Evolutionary conservation across 2,113 vertebrate genomes (phyloP), one percentile per base, ranked within the genome.

Genomic region (Brachypodius melanocephalos): DNA sequence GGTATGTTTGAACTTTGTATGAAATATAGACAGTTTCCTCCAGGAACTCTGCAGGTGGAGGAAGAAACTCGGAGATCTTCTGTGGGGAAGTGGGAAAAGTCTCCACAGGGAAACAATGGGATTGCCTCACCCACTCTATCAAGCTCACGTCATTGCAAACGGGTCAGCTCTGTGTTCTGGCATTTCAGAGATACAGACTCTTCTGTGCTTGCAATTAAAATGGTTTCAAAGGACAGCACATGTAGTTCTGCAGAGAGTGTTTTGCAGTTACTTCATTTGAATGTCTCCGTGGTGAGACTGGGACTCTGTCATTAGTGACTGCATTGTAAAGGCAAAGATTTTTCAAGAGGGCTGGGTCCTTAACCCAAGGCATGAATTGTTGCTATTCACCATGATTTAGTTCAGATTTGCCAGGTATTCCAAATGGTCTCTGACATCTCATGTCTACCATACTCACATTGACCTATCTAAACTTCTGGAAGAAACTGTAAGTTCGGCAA

Each of bases 11-110:
- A 95, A 92, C 85, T 77, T 88, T 51, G 57, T 76, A 93, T 96
- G 95, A 97, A 97, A 93, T 93, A 97, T 96, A 52, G 95, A 85
- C 74, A 62, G 45, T 89, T 97, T 97, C 93, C 94, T 96, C 75
- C 46, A 85, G 72, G 81, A 96, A 63, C 59, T 90, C 82, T 85
- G 71, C 93, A 95, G 95, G 91, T 97, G 89, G 67, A 95, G 80
- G 91, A 93, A 95, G 90, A 96, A 77, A 89, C 55, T 61, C 40
- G 2, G 43, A 76, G 49, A 69, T 82, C 68, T 77, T 93, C 61
- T 38, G 48, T 76, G 69, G 61, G 81, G 67, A 89, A 66, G 38
- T 4, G 51, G 63, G 57, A 82, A 91, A 85, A 93, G 18, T 52
- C 45, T 89, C 78, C 48, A 42, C 22, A 69, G 45, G 22, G 73